Evolutionary conservation across 2,113 vertebrate species (phyloP).

Genomic region (Urocynchramus pylzowi): DNA sequence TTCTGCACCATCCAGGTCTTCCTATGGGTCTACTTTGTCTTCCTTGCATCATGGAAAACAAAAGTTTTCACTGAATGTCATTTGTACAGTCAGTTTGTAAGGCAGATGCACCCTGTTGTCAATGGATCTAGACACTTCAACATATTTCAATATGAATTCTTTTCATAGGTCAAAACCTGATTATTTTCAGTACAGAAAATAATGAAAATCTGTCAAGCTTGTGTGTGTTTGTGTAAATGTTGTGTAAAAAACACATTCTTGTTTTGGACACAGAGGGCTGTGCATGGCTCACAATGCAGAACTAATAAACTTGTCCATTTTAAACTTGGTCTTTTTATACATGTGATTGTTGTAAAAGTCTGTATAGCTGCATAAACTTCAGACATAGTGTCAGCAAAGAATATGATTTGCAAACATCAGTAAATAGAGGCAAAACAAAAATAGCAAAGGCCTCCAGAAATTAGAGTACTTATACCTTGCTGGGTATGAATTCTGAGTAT

Average conservation of each 20-base stretch:
- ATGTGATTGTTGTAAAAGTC: neutral
- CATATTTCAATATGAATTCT: neutral
- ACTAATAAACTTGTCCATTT: neutral
- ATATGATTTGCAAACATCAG: neutral
- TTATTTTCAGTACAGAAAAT: neutral
- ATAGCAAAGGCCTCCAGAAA: neutral
- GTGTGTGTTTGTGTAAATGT: neutral
- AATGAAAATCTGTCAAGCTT: neutral
- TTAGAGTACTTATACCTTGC: neutral
- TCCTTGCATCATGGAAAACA: neutral
- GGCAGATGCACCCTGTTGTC: neutral
- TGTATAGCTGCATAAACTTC: neutral
- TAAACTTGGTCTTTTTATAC: neutral
- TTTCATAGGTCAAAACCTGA: neutral
- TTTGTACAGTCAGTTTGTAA: neutral
- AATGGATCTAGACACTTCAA: neutral
- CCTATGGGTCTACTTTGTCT: neutral
- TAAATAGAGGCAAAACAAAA: neutral
- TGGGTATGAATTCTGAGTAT: neutral
- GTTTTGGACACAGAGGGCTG: neutral
- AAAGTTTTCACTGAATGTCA: neutral
- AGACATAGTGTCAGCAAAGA: neutral
- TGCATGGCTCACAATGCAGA: neutral
- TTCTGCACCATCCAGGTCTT: neutral
- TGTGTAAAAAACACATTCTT: fast-evolving